phyloP scores from a whole-genome alignment of 1,140 invertebrate species.

The Caenorhabditis remanei region DNA sequence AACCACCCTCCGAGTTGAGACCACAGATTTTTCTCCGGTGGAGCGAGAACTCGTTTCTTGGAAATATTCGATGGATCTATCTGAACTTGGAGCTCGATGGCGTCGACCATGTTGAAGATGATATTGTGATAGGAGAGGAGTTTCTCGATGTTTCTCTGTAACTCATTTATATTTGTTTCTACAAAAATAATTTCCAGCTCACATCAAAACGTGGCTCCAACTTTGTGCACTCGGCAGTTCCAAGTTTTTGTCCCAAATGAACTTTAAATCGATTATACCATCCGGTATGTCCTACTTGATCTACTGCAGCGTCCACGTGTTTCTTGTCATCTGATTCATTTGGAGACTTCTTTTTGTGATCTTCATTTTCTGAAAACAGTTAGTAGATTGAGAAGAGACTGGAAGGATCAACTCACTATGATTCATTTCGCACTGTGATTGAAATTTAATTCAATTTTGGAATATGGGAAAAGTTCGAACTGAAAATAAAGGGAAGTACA shows the following conservation, averaged over 20 bases:
- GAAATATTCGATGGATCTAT: background rate
- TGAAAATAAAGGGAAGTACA: no score
- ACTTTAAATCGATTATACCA: background rate
- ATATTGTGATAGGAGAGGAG: slow-evolving; percentile 21
- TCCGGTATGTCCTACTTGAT: no score
- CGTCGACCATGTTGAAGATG: slow-evolving; percentile 8
- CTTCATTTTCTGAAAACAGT: no score
- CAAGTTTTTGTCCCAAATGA: background rate
- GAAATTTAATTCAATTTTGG: no score
- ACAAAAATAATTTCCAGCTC: no score
- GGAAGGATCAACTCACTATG: no score
- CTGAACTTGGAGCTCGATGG: slow-evolving; percentile 5
- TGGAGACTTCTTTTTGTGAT: no score
- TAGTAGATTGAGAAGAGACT: no score
- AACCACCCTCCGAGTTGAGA: background rate
- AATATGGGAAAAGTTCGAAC: no score
- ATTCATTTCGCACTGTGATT: no score
- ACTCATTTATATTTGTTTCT: background rate
- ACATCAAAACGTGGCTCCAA: slow-evolving; percentile 30
- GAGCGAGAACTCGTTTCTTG: background rate
- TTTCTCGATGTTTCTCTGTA: slow-evolving; percentile 24
- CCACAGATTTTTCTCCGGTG: background rate
- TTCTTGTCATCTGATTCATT: no score
- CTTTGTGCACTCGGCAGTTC: background rate
- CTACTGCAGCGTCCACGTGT: no score